phyloP scores from a whole-genome alignment of 2,888 invertebrate species.

The Diploptera punctata region DNA sequence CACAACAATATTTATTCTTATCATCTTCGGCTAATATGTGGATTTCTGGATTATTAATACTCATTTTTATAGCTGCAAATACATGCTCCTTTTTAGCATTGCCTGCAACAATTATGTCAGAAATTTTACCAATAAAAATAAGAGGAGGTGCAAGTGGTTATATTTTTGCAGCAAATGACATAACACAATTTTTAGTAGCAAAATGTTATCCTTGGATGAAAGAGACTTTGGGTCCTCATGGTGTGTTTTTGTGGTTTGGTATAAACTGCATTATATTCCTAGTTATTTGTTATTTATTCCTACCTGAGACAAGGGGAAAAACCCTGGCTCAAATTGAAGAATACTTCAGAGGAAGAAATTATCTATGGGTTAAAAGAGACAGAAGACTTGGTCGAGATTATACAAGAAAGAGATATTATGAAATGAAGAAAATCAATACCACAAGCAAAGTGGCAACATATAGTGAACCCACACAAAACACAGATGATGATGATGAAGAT shows the following conservation, averaged over 20 bases:
- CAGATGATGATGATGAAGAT: not conserved
- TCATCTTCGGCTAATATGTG: slow-evolving; percentile 50
- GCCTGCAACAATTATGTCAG: slow-evolving; percentile 77
- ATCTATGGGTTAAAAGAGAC: slow-evolving; percentile 47
- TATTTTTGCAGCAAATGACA: slow-evolving; percentile 74
- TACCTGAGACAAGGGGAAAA: slow-evolving; percentile 78
- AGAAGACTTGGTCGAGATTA: not conserved
- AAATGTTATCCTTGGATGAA: slow-evolving; percentile 68
- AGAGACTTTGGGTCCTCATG: slow-evolving; percentile 64
- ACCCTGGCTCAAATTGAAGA: slow-evolving; percentile 77
- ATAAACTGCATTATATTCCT: slow-evolving; percentile 66
- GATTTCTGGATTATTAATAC: slow-evolving; percentile 59
- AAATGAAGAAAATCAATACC: slow-evolving; percentile 12
- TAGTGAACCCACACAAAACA: not conserved
- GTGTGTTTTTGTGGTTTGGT: slow-evolving; percentile 74
- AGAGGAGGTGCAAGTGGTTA: slow-evolving; percentile 75
- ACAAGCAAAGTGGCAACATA: not conserved
- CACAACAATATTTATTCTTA: slow-evolving; percentile 39
- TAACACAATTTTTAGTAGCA: slow-evolving; percentile 70
- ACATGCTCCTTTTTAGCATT: slow-evolving; percentile 76
- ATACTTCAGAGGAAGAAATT: slow-evolving; percentile 72
- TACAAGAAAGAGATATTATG: slow-evolving; percentile 4
- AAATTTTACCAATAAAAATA: slow-evolving; percentile 75
- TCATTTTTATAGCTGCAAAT: slow-evolving; percentile 75
- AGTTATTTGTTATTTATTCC: slow-evolving; percentile 67